Evolutionary conservation across 2,797 vertebrate genomes (phyloP), one percentile per base, ranked within the genome.

Genomic region (Silurus aristotelis): DNA sequence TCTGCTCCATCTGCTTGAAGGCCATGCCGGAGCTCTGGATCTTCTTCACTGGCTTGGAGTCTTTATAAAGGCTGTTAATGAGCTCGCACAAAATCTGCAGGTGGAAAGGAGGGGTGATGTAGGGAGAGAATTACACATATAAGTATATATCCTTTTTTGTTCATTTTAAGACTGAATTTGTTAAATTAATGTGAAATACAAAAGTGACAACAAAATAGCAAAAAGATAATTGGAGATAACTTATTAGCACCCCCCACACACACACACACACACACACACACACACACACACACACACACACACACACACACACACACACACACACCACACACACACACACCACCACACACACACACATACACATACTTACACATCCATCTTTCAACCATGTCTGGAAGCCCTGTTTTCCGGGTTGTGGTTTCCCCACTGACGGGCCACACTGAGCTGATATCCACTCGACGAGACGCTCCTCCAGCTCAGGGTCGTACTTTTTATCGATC

Each of bases 1-100:
- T 97, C 91, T 95, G 97, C 89, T 99, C 98, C 98, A 99, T 99
- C 94, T 99, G 98, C 93, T 98, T 99, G 90, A 99, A 99, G 17
- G 96, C 97, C 97, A 97, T 98, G 86, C 85, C 68, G 0, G 96
- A 92, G 20, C 70, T 94, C 0, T 96, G 95, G 89, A 97, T 93
- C 92, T 94, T 95, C 91, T 92, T 96, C 86, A 99, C 91, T 0
- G 96, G 97, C 91, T 96, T 97, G 84, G 93, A 93, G 85, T 93
- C 90, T 0, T 92, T 93, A 80, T 90, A 88, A 80, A 99, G 95
- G 90, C 96, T 98, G 94, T 99, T 99, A 80, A 99, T 97, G 90
- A 99, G 93, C 90, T 96, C 91, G 91, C 95, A 94, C 83, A 99
- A 95, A 73, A 99, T 89, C 98, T 99, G 91, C 3, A 71, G 70